Percentiles rank a stretch among this genome's conserved stretches.
Conservation (phyloP, 2,113 vertebrate species). For the Psilopsiagon aymara region DNA sequence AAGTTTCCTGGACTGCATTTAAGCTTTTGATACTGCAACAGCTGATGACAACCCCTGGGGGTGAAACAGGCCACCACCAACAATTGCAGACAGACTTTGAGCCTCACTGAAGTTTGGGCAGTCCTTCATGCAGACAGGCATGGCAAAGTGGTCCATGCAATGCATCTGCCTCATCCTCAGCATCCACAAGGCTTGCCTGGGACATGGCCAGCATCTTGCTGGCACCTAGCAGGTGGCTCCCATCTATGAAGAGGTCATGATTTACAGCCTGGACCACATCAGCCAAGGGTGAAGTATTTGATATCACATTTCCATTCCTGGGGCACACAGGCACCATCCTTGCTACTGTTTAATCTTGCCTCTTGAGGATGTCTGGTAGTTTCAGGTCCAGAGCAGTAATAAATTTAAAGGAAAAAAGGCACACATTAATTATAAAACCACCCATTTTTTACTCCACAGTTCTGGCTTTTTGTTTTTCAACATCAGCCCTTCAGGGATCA, state of each 20-base stretch:
- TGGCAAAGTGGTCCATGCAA: rapidly evolving
- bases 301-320: not conserved
- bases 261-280: not conserved
- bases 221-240: not conserved
- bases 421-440: not conserved
- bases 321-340: not conserved
- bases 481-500: not conserved
- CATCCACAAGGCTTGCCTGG: not conserved
- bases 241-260: not conserved
- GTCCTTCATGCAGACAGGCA: not conserved
- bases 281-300: not conserved
- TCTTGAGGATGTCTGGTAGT: not conserved
- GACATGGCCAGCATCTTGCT: not conserved
- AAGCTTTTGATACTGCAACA: not conserved
- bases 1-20: not conserved
- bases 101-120: not conserved
- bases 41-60: not conserved
- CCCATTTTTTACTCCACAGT: not conserved
- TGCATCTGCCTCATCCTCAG: not conserved
- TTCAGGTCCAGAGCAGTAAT: not conserved
- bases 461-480: not conserved
- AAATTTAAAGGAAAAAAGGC: not conserved
- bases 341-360: not conserved
- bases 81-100: not conserved
- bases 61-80: not conserved